Evolutionary conservation across 2,797 vertebrate species (phyloP).

Genomic region (Phrynocephalus vlangalii): DNA sequence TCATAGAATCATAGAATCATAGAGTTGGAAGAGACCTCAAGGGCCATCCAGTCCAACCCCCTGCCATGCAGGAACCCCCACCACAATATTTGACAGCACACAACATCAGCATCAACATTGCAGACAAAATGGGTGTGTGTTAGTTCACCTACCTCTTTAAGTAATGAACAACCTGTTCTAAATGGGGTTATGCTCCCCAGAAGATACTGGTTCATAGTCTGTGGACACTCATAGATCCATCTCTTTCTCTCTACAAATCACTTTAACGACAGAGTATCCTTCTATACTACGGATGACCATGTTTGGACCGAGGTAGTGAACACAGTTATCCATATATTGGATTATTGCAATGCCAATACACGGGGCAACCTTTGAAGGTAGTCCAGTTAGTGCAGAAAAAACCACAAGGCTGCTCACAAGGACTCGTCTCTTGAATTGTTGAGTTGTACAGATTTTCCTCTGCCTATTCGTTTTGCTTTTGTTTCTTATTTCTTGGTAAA

Average conservation of each 20-base stretch:
- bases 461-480: slow-evolving; percentile 17
- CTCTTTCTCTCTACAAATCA: neutral
- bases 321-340: neutral
- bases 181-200: neutral
- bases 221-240: neutral
- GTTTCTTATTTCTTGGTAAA: neutral
- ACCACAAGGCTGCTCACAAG: neutral
- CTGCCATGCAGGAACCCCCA: too few species aligned
- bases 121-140: neutral
- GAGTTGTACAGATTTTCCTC: neutral
- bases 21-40: too few species aligned
- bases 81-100: too few species aligned
- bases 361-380: neutral
- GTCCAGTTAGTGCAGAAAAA: neutral
- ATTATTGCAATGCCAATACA: neutral
- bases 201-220: neutral
- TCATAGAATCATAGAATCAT: too few species aligned
- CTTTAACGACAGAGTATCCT: neutral
- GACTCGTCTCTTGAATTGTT: neutral
- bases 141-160: neutral
- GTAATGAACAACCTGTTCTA: neutral
- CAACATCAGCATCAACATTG: too few species aligned
- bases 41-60: too few species aligned
- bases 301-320: neutral
- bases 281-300: neutral